These are phyloP conservation scores for Pectinophora gossypiella DNA, from an alignment of 1,140 invertebrate species.

Conservation along the genomic window DNA sequence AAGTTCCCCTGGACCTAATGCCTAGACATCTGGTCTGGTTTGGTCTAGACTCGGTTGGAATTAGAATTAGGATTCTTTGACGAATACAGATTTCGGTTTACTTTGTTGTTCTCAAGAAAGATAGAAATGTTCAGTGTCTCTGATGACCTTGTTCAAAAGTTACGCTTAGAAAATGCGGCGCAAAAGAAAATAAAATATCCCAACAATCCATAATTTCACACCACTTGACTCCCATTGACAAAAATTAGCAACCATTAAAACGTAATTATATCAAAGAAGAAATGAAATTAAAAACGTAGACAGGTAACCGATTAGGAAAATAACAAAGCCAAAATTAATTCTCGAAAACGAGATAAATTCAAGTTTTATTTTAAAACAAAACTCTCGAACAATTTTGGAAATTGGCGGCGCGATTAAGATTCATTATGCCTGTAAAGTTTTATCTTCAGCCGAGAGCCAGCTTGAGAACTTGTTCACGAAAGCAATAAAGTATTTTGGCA, in stretches of 20 bases:
- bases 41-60: background rate
- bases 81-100: background rate
- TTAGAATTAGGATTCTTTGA: conserved; percentile 3
- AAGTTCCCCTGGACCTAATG: conserved; percentile 29
- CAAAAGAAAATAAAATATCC: background rate
- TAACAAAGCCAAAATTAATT: conserved; percentile 64
- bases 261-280: conserved; percentile 11
- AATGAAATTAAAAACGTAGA: conserved; percentile 45
- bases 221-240: conserved; percentile 4
- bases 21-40: conserved; percentile 18
- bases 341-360: conserved; percentile 50
- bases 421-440: conserved; percentile 70
- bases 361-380: conserved; percentile 61
- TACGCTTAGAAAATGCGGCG: no score
- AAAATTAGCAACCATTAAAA: conserved; percentile 5
- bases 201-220: background rate
- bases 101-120: background rate
- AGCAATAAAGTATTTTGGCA: conserved; percentile 69
- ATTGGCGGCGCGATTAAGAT: conserved; percentile 63
- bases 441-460: conserved; percentile 49
- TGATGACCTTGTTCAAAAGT: no score
- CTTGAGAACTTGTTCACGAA: conserved; percentile 40
- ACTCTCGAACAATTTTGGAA: conserved; percentile 57
- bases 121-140: no score
- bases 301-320: conserved; percentile 53